phyloP scores from a whole-genome alignment of 2,888 invertebrate genomes.

The Spilarctia lutea region DNA sequence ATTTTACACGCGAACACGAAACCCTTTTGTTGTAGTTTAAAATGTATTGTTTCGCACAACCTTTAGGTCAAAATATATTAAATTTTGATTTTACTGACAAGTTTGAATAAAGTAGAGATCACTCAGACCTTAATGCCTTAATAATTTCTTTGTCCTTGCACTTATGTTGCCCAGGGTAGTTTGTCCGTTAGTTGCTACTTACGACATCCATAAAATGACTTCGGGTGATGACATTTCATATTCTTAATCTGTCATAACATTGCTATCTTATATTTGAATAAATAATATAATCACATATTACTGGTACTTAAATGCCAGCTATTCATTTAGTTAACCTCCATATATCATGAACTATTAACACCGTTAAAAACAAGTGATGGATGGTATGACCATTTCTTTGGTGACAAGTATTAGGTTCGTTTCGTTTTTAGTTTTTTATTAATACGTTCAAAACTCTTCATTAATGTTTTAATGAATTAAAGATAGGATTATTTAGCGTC shows the following conservation, averaged over 20 bases:
- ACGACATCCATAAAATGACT: no score
- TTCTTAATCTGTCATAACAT: no score
- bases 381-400: slow-evolving; percentile 72
- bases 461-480: slow-evolving; percentile 79
- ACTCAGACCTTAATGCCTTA: neutral
- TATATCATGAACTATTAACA: slow-evolving; percentile 66
- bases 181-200: no score
- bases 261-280: slow-evolving; percentile 17
- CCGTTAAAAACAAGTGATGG: slow-evolving; percentile 67
- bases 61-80: slow-evolving; percentile 21
- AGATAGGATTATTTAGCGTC: slow-evolving; percentile 65
- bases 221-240: no score
- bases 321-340: slow-evolving; percentile 53
- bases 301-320: neutral
- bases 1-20: slow-evolving; percentile 59
- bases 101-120: slow-evolving; percentile 12
- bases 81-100: slow-evolving; percentile 10
- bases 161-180: no score
- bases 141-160: no score
- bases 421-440: slow-evolving; percentile 72
- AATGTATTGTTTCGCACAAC: slow-evolving; percentile 30
- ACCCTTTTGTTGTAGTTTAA: slow-evolving; percentile 39
- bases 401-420: slow-evolving; percentile 64
- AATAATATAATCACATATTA: neutral
- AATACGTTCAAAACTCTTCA: slow-evolving; percentile 65